Evolutionary conservation across 1,140 invertebrate genomes (phyloP).

Genomic region (Drosophila lacertosa): DNA sequence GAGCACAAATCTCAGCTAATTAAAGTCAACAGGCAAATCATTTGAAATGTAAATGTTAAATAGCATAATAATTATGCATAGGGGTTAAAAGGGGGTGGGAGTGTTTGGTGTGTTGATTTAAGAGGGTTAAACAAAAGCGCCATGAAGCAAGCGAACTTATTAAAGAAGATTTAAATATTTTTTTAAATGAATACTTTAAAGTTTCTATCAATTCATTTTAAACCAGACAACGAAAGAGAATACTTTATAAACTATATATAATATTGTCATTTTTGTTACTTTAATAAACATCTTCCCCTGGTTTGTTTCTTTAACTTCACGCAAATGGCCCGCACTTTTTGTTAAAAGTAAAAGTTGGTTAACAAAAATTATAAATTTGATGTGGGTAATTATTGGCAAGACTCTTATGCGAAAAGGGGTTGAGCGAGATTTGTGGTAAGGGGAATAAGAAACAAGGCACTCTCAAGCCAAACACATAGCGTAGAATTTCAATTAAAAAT

Average conservation of each 20-base stretch:
- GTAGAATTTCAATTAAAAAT: conserved; percentile 81
- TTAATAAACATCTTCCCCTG: too few relatives aligned
- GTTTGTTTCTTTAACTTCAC: not conserved
- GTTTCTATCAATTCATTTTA: too few relatives aligned
- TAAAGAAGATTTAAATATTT: not conserved
- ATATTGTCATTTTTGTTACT: not conserved
- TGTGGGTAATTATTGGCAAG: conserved; percentile 76
- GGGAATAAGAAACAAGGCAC: too few relatives aligned
- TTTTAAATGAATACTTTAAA: not conserved
- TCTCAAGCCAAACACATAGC: conserved; percentile 23
- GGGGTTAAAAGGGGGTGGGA: not conserved
- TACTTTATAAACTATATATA: too few relatives aligned
- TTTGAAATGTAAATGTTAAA: conserved; percentile 76
- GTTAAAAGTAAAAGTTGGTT: not conserved
- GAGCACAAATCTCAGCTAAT: conserved; percentile 71
- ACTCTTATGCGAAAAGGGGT: conserved; percentile 53
- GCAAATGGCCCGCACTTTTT: conserved; percentile 7
- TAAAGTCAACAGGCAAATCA: conserved; percentile 75
- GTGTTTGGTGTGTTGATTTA: conserved; percentile 7
- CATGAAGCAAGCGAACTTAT: conserved; percentile 2
- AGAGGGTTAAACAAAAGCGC: conserved; percentile 33
- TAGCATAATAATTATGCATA: conserved; percentile 44
- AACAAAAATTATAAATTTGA: conserved; percentile 46
- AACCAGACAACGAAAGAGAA: too few relatives aligned
- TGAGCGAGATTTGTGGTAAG: conserved; percentile 55